phyloP scores from a whole-genome alignment of 2,113 vertebrate genomes.

The Tenrec ecaudatus region DNA sequence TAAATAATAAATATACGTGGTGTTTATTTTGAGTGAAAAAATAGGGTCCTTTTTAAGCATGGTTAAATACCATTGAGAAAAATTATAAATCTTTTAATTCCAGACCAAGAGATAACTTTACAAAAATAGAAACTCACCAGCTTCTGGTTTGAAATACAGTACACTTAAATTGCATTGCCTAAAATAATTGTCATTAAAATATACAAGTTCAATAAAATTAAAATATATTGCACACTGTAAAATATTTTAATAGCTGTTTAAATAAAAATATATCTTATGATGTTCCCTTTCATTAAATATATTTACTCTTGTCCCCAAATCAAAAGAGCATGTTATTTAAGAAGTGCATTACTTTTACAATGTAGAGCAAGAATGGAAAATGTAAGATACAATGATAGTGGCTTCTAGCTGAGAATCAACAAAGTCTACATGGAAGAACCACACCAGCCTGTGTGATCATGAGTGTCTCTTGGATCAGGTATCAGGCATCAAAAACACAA shows the following conservation, averaged over 20 bases:
- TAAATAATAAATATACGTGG: slow-evolving; percentile 35
- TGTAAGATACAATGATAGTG: too few relatives aligned
- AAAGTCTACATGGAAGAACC: too few relatives aligned
- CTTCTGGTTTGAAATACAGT: neutral
- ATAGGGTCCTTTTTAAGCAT: neutral
- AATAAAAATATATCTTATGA: slow-evolving; percentile 34
- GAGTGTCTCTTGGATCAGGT: too few relatives aligned
- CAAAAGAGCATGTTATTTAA: neutral
- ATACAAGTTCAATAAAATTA: neutral
- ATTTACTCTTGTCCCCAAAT: slow-evolving; percentile 33
- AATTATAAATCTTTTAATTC: neutral
- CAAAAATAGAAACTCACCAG: neutral
- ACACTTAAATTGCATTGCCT: neutral
- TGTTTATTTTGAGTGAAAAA: slow-evolving; percentile 20
- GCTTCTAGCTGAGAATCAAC: too few relatives aligned
- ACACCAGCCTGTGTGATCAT: too few relatives aligned
- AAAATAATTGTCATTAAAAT: slow-evolving; percentile 24
- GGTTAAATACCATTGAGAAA: neutral
- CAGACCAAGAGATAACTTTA: neutral
- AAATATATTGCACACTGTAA: neutral
- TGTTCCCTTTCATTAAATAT: slow-evolving; percentile 24
- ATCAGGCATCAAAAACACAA: neutral
- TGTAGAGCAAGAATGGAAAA: neutral
- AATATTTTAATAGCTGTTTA: neutral
- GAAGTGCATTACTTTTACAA: neutral